Evolutionary conservation across 1,140 invertebrate genomes (phyloP), one percentile per base, ranked within the genome.

Genomic region (Hyles euphorbiae): DNA sequence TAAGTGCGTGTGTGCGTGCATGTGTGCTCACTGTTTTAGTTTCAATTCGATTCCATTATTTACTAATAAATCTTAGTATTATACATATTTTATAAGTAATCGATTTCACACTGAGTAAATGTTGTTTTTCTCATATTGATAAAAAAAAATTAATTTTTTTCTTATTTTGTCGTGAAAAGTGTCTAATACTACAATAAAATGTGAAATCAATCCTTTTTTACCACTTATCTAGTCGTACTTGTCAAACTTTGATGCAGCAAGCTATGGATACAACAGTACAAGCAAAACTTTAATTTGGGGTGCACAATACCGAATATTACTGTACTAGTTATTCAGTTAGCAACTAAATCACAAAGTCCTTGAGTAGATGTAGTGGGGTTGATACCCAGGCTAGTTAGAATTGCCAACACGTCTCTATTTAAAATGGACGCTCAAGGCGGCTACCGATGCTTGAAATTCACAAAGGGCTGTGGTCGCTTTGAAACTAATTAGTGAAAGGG

Each of bases 241-340:
- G 63, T 72, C 58, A 72, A 76, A 84, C 68, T 81, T 84, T 88
- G 86, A 88, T 88, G 86, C 86, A 88, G 86, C 86, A 88, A 87
- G 84, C 83, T 83, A 78, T 76, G 78, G 86, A 86, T 78, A 82
- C 81, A 87, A 87, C 80, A 40, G 36, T 40, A 76, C 76, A 84
- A 84, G 49, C 33, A 48, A 12, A 12, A 3, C 56, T 56, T 52
- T 60, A 36, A 32, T 54, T 9, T 55, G 53, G 43, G 34, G 59
- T 61, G 59, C 59, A 56, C 49, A 32, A 34, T 55, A 36, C 50
- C 36, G 34, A 51, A 56, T 44, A 70, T 48, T 48, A 48, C 12
- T n/a, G 46, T 5, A 54, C 60, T 57, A 67, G 48, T 59, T 66
- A 65, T 70, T 74, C 61, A 67, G 76, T 79, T 76, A 86, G 74